Percentiles rank a stretch among this genome's conserved stretches.
Evolutionary conservation across 35 echinoderm and acorn worm species (phyloP).

Genomic region (Eucidaris tribuloides): DNA sequence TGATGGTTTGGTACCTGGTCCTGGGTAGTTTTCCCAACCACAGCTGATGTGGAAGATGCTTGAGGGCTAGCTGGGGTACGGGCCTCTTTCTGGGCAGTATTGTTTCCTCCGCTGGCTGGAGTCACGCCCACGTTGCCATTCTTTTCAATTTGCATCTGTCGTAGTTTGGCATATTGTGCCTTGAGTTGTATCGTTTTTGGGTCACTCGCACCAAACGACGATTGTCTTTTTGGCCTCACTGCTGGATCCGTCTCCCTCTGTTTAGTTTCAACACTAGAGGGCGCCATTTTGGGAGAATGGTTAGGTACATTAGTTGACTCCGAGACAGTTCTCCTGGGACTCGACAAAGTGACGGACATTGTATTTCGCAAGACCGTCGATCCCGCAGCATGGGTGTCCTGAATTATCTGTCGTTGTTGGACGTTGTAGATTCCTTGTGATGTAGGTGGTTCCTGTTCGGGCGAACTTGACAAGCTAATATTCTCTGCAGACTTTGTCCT

Average conservation of each 20-base stretch:
- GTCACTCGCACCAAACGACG: background rate
- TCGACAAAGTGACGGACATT: background rate
- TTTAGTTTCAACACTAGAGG: conserved; percentile 6
- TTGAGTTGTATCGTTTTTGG: conserved; percentile 63
- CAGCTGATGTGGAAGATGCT: background rate
- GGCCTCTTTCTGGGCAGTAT: background rate
- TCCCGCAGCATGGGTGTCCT: background rate
- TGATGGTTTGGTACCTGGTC: background rate
- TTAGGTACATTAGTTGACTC: background rate
- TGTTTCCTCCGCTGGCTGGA: no score
- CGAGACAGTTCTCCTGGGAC: background rate
- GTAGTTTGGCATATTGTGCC: conserved; percentile 85
- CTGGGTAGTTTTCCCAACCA: background rate
- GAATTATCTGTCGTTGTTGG: conserved; percentile 14
- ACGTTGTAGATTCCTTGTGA: conserved; percentile 26
- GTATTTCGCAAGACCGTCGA: background rate
- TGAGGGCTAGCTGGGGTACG: background rate
- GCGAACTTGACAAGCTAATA: conserved; percentile 11
- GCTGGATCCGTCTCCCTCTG: background rate
- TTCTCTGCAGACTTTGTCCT: conserved; percentile 26
- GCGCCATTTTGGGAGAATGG: background rate
- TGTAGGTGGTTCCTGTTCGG: background rate
- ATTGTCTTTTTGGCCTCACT: background rate
- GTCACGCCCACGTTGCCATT: no score
- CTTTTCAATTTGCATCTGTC: conserved; percentile 54